phyloP scores from a whole-genome alignment of 2,797 vertebrate genomes.

The Emys orbicularis region DNA sequence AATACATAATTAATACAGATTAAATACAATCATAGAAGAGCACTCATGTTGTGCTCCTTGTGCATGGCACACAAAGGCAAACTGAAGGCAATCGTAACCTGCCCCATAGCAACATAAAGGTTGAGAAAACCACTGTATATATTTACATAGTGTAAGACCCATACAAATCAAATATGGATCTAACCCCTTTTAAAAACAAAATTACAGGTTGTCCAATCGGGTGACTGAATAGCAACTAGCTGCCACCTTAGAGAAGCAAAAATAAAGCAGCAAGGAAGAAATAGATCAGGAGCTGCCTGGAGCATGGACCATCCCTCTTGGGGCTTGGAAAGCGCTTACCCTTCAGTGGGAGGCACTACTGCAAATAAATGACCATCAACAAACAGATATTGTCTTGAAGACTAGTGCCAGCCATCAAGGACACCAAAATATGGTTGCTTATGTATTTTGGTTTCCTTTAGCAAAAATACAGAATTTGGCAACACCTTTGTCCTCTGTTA shows the following conservation, averaged over 20 bases:
- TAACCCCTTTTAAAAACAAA: background rate
- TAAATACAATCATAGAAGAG: conserved; percentile 17
- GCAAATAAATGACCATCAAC: background rate
- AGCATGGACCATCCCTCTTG: conserved; percentile 2
- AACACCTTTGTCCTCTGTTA: background rate
- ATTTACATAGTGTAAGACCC: background rate
- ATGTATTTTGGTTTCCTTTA: background rate
- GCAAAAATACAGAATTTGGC: background rate
- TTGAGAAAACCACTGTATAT: background rate
- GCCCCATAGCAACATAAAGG: background rate
- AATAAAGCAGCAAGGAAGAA: background rate
- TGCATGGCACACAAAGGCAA: background rate
- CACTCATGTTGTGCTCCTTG: background rate
- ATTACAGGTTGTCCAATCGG: background rate
- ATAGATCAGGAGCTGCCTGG: conserved; percentile 30
- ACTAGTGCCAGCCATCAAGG: background rate
- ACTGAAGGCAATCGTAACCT: background rate
- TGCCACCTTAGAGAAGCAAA: background rate
- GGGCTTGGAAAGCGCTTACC: conserved; percentile 21
- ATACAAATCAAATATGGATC: fast-evolving
- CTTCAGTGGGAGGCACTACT: background rate
- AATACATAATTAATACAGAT: conserved; percentile 49
- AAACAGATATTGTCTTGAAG: background rate
- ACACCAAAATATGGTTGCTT: background rate
- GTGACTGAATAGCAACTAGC: background rate